Percentiles rank a stretch among this genome's conserved stretches.
phyloP scores from a whole-genome alignment of 2,797 vertebrate genomes.

The Remorina albescens region DNA sequence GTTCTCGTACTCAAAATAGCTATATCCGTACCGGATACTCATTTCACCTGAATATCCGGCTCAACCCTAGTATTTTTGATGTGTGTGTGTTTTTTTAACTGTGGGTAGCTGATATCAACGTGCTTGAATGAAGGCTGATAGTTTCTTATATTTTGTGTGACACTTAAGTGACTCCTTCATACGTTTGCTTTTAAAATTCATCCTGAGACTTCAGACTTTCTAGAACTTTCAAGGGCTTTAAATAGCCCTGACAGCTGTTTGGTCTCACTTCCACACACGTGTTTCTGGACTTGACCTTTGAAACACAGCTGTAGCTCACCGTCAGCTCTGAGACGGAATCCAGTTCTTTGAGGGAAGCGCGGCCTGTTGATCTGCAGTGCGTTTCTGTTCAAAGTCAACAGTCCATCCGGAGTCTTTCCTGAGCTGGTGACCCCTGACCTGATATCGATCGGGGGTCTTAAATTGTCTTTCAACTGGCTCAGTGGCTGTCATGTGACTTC shows the following conservation, averaged over 20 bases:
- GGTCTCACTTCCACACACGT: slow-evolving; percentile 74
- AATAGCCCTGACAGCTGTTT: slow-evolving; percentile 43
- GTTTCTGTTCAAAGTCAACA: slow-evolving; percentile 43
- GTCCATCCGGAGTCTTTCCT: slow-evolving; percentile 69
- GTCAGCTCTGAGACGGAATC: slow-evolving; percentile 30
- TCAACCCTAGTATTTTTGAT: slow-evolving; percentile 11
- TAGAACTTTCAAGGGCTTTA: slow-evolving; percentile 34
- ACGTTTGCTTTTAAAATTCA: slow-evolving; percentile 39
- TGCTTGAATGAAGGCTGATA: slow-evolving; percentile 21
- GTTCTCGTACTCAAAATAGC: no score
- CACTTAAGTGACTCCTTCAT: slow-evolving; percentile 58
- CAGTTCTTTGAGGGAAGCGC: slow-evolving; percentile 17
- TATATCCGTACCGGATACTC: no score
- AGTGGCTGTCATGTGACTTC: slow-evolving; percentile 35
- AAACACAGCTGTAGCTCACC: slow-evolving; percentile 60
- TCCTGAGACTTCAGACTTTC: slow-evolving; percentile 38
- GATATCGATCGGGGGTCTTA: slow-evolving; percentile 38
- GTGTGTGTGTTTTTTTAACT: not conserved
- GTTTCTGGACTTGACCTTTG: slow-evolving; percentile 76
- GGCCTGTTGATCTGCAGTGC: slow-evolving; percentile 20
- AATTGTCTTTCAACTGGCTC: slow-evolving; percentile 50
- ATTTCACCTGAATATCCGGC: no score
- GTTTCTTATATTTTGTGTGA: slow-evolving; percentile 13
- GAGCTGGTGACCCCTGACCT: slow-evolving; percentile 64
- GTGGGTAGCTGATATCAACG: not conserved